A percentile compares a stretch with the other conserved stretches of the same genome.
Conservation (phyloP, 2,888 invertebrate genomes). For the Sturmia bella region DNA sequence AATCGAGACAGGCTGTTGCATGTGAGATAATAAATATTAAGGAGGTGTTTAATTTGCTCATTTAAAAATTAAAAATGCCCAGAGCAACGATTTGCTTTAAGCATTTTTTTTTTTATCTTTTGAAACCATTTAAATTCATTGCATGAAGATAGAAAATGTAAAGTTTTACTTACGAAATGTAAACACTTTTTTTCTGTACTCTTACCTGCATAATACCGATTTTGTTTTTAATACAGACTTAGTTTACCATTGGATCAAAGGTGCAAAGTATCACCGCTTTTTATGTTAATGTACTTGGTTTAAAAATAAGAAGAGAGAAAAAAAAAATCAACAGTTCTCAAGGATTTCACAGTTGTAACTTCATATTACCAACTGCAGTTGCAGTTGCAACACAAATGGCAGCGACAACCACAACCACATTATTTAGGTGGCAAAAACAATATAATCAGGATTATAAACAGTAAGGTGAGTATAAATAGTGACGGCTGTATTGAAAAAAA, state of each 20-base stretch:
- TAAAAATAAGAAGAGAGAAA: background rate
- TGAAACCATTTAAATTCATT: too few relatives aligned
- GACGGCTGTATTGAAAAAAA: too few relatives aligned
- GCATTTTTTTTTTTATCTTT: too few relatives aligned
- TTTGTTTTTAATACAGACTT: conserved; percentile 42
- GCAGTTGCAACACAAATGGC: conserved; percentile 3
- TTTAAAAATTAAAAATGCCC: background rate
- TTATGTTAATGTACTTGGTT: conserved; percentile 55
- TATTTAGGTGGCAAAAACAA: conserved; percentile 32
- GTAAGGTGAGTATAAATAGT: background rate
- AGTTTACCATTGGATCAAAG: conserved; percentile 53
- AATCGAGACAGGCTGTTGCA: conserved; percentile 63
- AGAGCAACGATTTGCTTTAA: too few relatives aligned
- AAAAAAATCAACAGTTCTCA: conserved; percentile 36
- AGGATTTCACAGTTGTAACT: conserved; percentile 51
- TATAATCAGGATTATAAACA: conserved; percentile 1
- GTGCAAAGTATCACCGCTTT: conserved; percentile 55
- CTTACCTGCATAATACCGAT: conserved; percentile 8
- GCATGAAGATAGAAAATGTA: too few relatives aligned
- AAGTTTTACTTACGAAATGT: conserved; percentile 15
- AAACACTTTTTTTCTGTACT: conserved; percentile 9
- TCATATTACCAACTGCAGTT: conserved; percentile 18
- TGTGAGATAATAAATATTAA: conserved; percentile 26
- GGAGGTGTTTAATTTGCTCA: background rate
- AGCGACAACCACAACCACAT: conserved; percentile 32